A percentile compares a stretch with the other conserved stretches of the same genome.
phyloP scores from a whole-genome alignment of 92 coral and sea anemone genomes.

The Zoanthus sociatus region DNA sequence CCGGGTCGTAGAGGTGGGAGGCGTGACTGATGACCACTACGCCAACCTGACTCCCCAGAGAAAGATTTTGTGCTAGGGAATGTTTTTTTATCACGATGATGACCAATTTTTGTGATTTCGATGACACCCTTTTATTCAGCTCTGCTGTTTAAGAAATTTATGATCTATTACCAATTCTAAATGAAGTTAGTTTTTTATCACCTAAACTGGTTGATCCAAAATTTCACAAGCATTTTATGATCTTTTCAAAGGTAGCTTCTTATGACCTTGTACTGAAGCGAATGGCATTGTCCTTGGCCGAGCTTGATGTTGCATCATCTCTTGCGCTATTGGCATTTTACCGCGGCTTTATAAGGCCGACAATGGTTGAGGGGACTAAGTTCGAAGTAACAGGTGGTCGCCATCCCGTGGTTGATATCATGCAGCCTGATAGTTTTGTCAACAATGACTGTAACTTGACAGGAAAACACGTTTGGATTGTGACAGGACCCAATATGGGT shows the following conservation, averaged over 20 bases:
- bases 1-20: too few relatives aligned
- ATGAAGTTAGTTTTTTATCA: too few relatives aligned
- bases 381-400: conserved; percentile 80
- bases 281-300: conserved; percentile 77
- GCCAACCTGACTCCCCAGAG: too few relatives aligned
- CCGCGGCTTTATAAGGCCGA: conserved; percentile 79
- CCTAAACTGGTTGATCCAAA: neutral
- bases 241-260: conserved; percentile 65
- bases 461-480: conserved; percentile 80
- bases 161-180: too few relatives aligned
- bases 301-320: conserved; percentile 82
- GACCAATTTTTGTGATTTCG: too few relatives aligned
- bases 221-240: neutral
- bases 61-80: too few relatives aligned
- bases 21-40: too few relatives aligned
- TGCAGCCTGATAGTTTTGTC: conserved; percentile 89
- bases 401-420: conserved; percentile 88
- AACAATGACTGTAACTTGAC: conserved; percentile 78
- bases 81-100: too few relatives aligned
- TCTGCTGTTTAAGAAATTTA: too few relatives aligned
- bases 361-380: conserved; percentile 49
- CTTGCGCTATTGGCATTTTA: conserved; percentile 79
- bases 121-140: too few relatives aligned
- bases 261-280: conserved; percentile 74
- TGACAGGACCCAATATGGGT: conserved; percentile 93